These are phyloP conservation scores for Latrodectus geometricus DNA, from an alignment of 1,140 invertebrate genomes.

Conservation along the genomic window DNA sequence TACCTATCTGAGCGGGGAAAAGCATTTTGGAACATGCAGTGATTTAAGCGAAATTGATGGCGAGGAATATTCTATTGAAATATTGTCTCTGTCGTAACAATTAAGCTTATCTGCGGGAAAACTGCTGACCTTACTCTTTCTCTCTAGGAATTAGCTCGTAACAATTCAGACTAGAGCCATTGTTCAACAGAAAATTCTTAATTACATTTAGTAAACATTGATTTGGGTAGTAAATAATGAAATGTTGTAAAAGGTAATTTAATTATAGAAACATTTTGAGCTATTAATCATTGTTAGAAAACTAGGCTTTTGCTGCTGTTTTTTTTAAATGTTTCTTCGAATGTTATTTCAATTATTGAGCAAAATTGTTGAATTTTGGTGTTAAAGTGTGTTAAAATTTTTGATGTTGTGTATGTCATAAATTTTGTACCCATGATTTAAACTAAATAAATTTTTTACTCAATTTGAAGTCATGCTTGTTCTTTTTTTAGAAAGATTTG, in stretches of 20 bases:
- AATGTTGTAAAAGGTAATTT: neutral
- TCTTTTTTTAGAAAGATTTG: no score
- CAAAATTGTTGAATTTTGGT: no score
- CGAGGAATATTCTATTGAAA: neutral
- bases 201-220: constrained; percentile 1
- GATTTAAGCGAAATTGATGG: neutral
- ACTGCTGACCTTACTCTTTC: neutral
- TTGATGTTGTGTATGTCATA: no score
- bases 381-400: no score
- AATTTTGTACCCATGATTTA: no score
- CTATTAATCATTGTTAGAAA: neutral
- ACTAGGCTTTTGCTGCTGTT: no score
- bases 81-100: neutral
- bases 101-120: neutral
- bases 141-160: neutral
- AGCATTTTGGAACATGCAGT: neutral
- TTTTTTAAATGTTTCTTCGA: no score
- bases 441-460: no score
- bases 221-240: neutral
- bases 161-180: neutral
- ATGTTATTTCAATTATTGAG: no score
- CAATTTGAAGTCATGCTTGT: no score
- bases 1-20: neutral
- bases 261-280: neutral
- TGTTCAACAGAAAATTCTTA: constrained; percentile 1